phyloP scores from a whole-genome alignment of 2,888 invertebrate genomes.

The Nemoura dubitans region DNA sequence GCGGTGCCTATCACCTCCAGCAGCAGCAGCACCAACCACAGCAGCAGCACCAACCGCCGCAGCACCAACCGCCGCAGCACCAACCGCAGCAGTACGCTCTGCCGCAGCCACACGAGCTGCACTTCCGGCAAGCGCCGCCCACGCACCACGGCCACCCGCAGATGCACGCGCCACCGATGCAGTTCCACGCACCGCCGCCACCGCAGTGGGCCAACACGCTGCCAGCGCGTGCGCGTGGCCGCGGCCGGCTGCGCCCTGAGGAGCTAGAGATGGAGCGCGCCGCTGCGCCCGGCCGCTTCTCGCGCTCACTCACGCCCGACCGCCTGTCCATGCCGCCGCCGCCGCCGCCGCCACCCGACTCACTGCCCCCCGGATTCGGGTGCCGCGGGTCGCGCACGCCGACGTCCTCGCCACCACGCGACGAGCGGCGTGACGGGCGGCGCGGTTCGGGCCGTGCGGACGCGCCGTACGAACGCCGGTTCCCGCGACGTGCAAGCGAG shows the following conservation, averaged over 20 bases:
- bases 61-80: conserved; percentile 16
- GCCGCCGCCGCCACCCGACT: conserved; percentile 34
- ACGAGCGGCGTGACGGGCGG: too few species aligned
- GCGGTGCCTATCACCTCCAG: conserved; percentile 34
- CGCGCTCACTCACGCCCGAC: conserved; percentile 53
- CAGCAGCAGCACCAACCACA: conserved; percentile 42
- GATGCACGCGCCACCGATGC: conserved; percentile 35
- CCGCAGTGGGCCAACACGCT: conserved; percentile 52
- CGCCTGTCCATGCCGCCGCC: conserved; percentile 46
- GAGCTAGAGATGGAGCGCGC: conserved; percentile 56
- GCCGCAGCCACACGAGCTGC: conserved; percentile 14
- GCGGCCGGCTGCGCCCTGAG: conserved; percentile 68
- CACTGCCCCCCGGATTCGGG: conserved; percentile 18
- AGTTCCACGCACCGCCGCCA: conserved; percentile 13
- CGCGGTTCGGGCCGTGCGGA: too few species aligned
- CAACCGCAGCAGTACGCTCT: background rate
- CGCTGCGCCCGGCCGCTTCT: conserved; percentile 45
- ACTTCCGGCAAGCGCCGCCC: conserved; percentile 26
- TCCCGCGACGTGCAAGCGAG: background rate
- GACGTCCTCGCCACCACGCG: conserved; percentile 26
- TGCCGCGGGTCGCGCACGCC: conserved; percentile 44
- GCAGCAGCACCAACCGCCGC: conserved; percentile 55
- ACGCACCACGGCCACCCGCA: conserved; percentile 16
- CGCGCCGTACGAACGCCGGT: background rate
- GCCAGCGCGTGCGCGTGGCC: conserved; percentile 65